Conservation (phyloP, 2,113 vertebrate genomes). For the Sebastes schlegelii region DNA sequence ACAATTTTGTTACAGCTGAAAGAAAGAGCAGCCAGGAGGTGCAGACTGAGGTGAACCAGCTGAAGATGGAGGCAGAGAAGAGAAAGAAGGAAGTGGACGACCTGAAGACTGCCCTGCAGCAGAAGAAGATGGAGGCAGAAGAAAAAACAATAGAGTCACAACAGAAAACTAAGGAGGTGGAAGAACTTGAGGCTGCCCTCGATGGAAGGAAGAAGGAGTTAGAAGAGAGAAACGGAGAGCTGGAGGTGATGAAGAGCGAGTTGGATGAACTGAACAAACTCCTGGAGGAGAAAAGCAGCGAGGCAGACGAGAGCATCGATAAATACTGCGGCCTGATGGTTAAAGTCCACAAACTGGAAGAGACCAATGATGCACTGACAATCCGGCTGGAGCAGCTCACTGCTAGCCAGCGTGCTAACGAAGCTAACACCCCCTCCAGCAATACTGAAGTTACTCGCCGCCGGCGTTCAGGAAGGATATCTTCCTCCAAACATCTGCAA, state of each 20-base stretch:
- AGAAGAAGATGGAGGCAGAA: slow-evolving; percentile 43
- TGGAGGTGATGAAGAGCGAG: slow-evolving; percentile 78
- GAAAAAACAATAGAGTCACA: slow-evolving; percentile 15
- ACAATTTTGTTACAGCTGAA: slow-evolving; percentile 37
- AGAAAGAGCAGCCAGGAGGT: slow-evolving; percentile 13
- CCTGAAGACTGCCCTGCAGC: slow-evolving; percentile 58
- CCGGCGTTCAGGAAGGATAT: slow-evolving; percentile 61
- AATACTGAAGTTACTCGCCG: neutral
- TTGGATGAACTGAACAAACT: slow-evolving; percentile 85
- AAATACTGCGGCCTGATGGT: slow-evolving; percentile 91
- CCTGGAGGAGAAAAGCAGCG: slow-evolving; percentile 85
- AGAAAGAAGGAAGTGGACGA: slow-evolving; percentile 66
- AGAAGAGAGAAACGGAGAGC: slow-evolving; percentile 35
- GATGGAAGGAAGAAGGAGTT: slow-evolving; percentile 39
- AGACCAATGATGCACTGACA: slow-evolving; percentile 87
- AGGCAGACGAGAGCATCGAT: slow-evolving; percentile 90
- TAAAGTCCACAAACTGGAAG: slow-evolving; percentile 89
- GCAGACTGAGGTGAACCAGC: slow-evolving; percentile 78
- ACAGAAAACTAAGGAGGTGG: slow-evolving; percentile 46
- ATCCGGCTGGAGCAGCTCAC: slow-evolving; percentile 82
- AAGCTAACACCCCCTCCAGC: neutral
- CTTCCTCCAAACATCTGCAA: slow-evolving; percentile 52
- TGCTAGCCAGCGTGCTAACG: slow-evolving; percentile 40
- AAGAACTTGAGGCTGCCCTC: slow-evolving; percentile 65
- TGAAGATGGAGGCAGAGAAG: slow-evolving; percentile 73